Evolutionary conservation across 2,113 vertebrate genomes (phyloP).

Genomic region (Oriolus oriolus): DNA sequence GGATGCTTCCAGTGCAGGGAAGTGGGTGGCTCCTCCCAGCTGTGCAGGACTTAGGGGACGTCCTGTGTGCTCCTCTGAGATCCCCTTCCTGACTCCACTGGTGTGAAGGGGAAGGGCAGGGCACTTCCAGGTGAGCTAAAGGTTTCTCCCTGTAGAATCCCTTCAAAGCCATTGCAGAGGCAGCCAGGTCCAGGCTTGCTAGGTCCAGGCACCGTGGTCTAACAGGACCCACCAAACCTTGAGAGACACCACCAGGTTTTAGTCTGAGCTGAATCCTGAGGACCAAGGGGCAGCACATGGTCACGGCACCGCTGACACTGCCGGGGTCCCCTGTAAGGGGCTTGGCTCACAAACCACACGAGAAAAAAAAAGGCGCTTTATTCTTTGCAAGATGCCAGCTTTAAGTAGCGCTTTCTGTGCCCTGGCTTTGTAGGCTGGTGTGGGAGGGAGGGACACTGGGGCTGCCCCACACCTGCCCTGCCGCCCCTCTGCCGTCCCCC

Average conservation of each 20-base stretch:
- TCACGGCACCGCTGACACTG: background rate
- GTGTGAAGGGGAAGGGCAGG: background rate
- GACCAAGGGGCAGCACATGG: background rate
- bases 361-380: background rate
- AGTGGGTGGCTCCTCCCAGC: background rate
- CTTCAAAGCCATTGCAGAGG: background rate
- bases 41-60: background rate
- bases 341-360: background rate
- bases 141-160: background rate
- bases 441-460: background rate
- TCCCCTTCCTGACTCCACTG: background rate
- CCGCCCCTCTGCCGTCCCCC: background rate
- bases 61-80: background rate
- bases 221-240: background rate
- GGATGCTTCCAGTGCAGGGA: background rate
- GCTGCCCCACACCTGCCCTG: background rate
- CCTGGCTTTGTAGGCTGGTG: background rate
- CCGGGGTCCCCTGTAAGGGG: background rate
- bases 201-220: background rate
- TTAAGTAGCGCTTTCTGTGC: background rate
- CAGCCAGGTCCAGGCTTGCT: background rate
- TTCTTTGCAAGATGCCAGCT: background rate
- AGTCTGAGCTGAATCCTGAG: background rate
- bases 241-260: background rate
- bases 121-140: background rate